Percentiles rank a stretch among this genome's conserved stretches.
These are phyloP conservation scores for Tuberolachnus salignus DNA, from an alignment of 2,888 invertebrate genomes.

Conservation along the genomic window DNA sequence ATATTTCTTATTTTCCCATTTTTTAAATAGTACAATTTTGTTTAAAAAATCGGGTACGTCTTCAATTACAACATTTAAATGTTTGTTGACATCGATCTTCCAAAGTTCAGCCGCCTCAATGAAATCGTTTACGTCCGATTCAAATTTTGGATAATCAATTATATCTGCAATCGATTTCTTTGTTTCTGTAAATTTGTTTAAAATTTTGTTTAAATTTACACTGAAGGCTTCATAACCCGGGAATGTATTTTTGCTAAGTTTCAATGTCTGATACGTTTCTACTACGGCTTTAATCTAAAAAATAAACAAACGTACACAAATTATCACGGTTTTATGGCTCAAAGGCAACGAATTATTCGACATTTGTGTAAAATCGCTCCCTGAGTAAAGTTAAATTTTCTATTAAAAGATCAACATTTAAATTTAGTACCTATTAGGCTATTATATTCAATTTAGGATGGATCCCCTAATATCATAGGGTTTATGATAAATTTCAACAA, in stretches of 20 bases:
- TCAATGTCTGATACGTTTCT: not conserved
- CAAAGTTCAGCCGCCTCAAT: not conserved
- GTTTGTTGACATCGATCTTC: not conserved
- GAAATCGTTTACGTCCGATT: not conserved
- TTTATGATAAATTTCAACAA: too few species aligned
- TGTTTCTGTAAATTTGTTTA: not conserved
- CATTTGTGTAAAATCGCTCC: too few species aligned
- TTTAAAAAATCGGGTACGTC: conserved; percentile 10
- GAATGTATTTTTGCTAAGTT: not conserved
- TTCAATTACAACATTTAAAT: not conserved
- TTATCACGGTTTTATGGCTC: not conserved
- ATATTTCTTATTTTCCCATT: not conserved
- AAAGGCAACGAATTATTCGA: not conserved
- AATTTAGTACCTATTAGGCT: not conserved
- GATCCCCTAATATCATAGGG: too few species aligned
- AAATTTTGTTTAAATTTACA: not conserved
- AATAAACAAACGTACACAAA: not conserved
- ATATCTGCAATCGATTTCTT: not conserved
- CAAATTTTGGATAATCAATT: not conserved
- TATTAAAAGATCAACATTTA: not conserved
- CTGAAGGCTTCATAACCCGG: not conserved
- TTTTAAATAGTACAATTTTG: not conserved
- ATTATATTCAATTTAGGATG: not conserved
- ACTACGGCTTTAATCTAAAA: conserved; percentile 23
- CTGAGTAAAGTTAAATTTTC: too few species aligned